Percentiles rank a stretch among this genome's conserved stretches.
Evolutionary conservation across 2,113 vertebrate genomes (phyloP).

Genomic region (Ibidorhyncha struthersii): DNA sequence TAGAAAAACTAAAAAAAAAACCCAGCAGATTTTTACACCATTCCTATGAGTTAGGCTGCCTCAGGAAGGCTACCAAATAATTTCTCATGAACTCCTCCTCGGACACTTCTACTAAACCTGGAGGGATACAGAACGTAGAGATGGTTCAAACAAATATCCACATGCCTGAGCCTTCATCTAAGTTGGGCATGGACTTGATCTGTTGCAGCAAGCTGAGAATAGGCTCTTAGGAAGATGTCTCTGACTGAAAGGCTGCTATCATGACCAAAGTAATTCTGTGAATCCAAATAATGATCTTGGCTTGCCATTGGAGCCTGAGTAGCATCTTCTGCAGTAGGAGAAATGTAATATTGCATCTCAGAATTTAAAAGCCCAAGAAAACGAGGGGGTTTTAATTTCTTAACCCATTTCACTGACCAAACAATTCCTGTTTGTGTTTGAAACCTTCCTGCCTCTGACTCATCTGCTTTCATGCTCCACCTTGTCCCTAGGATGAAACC

Average conservation of each 20-base stretch:
- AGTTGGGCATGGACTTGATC: not conserved
- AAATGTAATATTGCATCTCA: not conserved
- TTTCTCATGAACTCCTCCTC: not conserved
- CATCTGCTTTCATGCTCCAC: not conserved
- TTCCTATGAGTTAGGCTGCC: not conserved
- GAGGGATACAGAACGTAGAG: not conserved
- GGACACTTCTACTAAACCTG: not conserved
- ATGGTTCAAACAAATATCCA: not conserved
- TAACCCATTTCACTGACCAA: not conserved
- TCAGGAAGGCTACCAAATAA: not conserved
- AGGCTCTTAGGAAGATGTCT: not conserved
- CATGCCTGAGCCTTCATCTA: not conserved
- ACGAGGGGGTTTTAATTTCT: not conserved
- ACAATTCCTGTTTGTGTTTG: not conserved
- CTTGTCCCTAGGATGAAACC: constrained; percentile 14
- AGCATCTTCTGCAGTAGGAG: not conserved
- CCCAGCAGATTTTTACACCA: not conserved
- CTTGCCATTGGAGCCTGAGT: not conserved
- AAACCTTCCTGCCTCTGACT: constrained; percentile 3
- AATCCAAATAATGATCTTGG: not conserved
- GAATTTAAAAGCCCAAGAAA: not conserved
- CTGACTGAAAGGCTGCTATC: not conserved
- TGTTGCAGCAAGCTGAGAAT: not conserved
- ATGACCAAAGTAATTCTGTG: not conserved
- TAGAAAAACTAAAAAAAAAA: not conserved